phyloP scores from a whole-genome alignment of 2,888 invertebrate genomes.

The Eupithecia subumbrata region DNA sequence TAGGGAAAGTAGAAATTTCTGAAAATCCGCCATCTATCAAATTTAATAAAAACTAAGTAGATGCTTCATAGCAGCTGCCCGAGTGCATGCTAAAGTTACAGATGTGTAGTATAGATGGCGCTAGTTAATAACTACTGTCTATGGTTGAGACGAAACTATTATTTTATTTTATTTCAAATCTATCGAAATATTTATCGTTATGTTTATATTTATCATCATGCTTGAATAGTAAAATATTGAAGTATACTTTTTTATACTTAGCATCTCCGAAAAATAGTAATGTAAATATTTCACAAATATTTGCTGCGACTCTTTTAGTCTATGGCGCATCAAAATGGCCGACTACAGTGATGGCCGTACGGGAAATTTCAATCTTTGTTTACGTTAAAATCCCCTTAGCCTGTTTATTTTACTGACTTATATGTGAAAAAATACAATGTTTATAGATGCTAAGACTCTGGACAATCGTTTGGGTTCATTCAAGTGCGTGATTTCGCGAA shows the following conservation, averaged over 20 bases:
- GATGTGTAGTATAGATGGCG: neutral
- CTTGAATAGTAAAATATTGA: neutral
- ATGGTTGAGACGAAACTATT: neutral
- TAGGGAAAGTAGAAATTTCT: too few species aligned
- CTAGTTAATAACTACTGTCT: neutral
- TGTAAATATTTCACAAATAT: constrained; percentile 3
- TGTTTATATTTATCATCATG: too few species aligned
- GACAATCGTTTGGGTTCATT: constrained; percentile 71
- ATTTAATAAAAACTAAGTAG: too few species aligned
- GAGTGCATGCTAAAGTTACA: neutral
- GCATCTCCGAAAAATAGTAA: too few species aligned
- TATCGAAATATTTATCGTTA: neutral
- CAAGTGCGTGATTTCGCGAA: constrained; percentile 81
- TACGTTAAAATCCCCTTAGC: constrained; percentile 75
- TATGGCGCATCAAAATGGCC: constrained; percentile 81
- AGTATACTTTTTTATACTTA: neutral
- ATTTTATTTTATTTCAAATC: neutral
- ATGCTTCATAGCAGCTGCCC: neutral
- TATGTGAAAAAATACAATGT: constrained; percentile 80
- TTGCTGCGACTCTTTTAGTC: constrained; percentile 49
- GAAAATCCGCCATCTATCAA: too few species aligned
- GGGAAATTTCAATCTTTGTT: constrained; percentile 81
- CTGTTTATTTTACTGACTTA: constrained; percentile 68
- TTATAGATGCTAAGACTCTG: constrained; percentile 72
- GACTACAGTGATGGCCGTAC: constrained; percentile 70